Evolutionary conservation across 2,113 vertebrate genomes (phyloP).

Genomic region (Corythornis vintsioides): DNA sequence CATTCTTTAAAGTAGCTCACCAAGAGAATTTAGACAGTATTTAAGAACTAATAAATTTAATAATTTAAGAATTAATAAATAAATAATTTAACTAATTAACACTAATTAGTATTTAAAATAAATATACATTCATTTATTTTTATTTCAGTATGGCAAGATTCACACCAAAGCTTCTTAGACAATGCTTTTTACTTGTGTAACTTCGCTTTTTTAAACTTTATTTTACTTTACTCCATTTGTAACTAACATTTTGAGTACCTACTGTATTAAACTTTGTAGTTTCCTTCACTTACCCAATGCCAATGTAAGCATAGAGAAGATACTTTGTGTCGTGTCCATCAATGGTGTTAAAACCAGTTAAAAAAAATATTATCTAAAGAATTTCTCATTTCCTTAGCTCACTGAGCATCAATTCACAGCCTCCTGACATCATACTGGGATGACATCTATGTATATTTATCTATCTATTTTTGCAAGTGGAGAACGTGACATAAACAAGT

Average conservation of each 20-base stretch:
- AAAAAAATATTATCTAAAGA: neutral
- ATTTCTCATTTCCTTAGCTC: neutral
- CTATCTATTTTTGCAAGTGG: neutral
- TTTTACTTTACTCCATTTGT: neutral
- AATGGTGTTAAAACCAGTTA: neutral
- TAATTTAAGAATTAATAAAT: no score
- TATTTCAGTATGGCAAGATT: neutral
- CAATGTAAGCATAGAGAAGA: neutral
- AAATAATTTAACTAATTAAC: neutral
- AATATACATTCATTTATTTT: neutral
- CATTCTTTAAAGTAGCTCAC: neutral
- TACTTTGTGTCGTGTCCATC: neutral
- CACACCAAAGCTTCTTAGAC: neutral
- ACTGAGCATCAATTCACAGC: neutral
- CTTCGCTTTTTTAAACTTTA: neutral
- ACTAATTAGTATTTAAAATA: neutral
- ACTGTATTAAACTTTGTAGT: neutral
- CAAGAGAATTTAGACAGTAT: neutral
- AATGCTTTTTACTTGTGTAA: neutral
- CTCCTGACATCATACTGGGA: accelerated
- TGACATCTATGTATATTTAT: neutral
- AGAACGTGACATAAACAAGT: neutral
- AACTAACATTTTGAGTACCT: neutral
- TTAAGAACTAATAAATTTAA: neutral
- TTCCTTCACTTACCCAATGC: neutral